These are phyloP conservation scores for Junonia oenone DNA, from an alignment of 2,888 invertebrate species.

Conservation along the genomic window DNA sequence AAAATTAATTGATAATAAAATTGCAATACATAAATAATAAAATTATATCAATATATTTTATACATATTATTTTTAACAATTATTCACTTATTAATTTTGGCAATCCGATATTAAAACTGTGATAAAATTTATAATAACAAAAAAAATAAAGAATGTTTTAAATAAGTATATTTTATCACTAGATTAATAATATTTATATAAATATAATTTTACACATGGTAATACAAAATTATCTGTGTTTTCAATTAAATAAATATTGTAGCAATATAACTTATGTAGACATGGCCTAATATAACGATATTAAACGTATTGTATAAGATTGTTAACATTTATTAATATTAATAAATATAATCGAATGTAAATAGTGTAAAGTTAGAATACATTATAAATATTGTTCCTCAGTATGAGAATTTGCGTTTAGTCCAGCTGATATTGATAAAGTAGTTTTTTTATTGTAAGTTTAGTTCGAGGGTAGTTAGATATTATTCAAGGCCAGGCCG, in stretches of 20 bases:
- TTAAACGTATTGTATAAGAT: not conserved
- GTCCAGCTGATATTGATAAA: slow-evolving; percentile 26
- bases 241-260: not conserved
- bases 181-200: slow-evolving; percentile 1
- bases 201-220: not conserved
- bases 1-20: not conserved
- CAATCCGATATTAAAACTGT: slow-evolving; percentile 26
- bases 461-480: slow-evolving; percentile 25
- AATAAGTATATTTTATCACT: slow-evolving; percentile 1
- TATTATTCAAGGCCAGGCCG: slow-evolving; percentile 60
- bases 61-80: not conserved
- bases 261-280: slow-evolving; percentile 14
- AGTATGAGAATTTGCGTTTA: slow-evolving; percentile 27
- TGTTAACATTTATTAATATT: slow-evolving; percentile 13
- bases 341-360: slow-evolving; percentile 24
- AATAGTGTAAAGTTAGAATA: slow-evolving; percentile 23
- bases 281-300: slow-evolving; percentile 7
- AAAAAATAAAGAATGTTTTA: not conserved
- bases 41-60: not conserved
- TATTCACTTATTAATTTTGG: slow-evolving; percentile 9
- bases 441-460: slow-evolving; percentile 22
- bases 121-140: slow-evolving; percentile 27
- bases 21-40: not conserved
- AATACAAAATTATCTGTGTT: not conserved
- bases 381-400: slow-evolving; percentile 37